Base-by-base conservation (phyloP, 2,797 vertebrate species). In the Cuculus canorus region DNA sequence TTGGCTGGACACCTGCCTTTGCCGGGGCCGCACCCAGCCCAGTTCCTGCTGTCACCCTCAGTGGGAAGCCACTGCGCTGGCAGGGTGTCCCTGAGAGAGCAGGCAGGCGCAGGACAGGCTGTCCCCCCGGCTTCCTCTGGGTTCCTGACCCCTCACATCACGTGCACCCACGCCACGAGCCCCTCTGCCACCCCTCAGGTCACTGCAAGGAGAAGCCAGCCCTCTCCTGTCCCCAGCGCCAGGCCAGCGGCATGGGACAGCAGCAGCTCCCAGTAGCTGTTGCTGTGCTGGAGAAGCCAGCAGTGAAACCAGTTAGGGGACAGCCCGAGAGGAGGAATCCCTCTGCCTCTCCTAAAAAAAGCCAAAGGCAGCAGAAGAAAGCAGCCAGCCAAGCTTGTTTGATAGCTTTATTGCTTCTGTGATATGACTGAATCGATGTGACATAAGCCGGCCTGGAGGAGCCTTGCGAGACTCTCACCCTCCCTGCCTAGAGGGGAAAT, bases 381-480 rank as follows among this genome's bases (percentile, higher is more conserved):
- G 84, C 96, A 88, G 89, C 88, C 73, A 85, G 86, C 47, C 79
- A 81, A 93, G 54, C 86, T 88, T 60, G 92, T 96, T 96, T 92
- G 94, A 96, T 91, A 94, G 86, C 95, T 97, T 97, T 97, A 97
- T 97, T 97, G 96, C 96, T 97, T 96, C 96, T 94, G 96, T 95
- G 96, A 96, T 96, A 96, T 96, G 96, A 97, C 94, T 94, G 94
- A 96, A 92, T 61, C 32, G 77, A 96, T 70, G 95, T 95, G 95
- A 96, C 94, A 97, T 91, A 96, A 96, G 94, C 95, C 0, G 39
- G 86, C 93, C 54, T 86, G 92, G 92, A 94, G 83, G 88, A 96
- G 91, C 87, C 88, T 48, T 88, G 83, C 83, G 75, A 84, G 82
- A 94, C 91, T 92, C 71, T 59, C 68, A 41, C 86, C 90, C 96